Base-by-base conservation (phyloP, 2,888 invertebrate species). In the Sepioteuthis lessoniana region DNA sequence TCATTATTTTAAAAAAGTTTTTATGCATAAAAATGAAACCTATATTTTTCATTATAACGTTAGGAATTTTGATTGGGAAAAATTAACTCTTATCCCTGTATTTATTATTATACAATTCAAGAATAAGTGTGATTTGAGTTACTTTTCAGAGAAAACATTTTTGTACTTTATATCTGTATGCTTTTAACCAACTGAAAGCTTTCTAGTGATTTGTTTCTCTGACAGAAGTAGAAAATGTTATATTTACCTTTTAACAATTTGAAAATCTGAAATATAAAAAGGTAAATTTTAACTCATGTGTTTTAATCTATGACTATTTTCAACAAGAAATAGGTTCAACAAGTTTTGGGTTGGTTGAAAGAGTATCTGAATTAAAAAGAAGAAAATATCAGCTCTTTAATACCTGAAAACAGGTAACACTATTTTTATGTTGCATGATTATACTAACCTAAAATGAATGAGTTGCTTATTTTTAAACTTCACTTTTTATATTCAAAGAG, bases 321-420 rank as follows among this genome's bases (percentile, higher is more conserved):
- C n/a, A 76, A 76, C 76, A 76, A 76, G 76, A 76, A 76, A 76
- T 76, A 76, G n/a, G n/a, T n/a, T n/a, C n/a, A 76, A 76, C 76
- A 76, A 76, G 76, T 76, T 76, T 76, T 76, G 76, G 76, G 76
- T 76, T 76, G n/a, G 76, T 60, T 60, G 60, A 60, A 60, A 60
- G 60, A 28, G 28, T 60, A 60, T 25, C 28, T 60, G 60, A n/a
- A 76, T n/a, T 76, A 76, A 76, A 76, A 76, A 76, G n/a, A 76
- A 76, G 76, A 76, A 76, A 76, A 76, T 76, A 76, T 76, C 76
- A 10, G 13, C 76, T 76, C n/a, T 76, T 76, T 76, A 76, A 76
- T 76, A 76, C 76, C 76, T 76, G 76, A 76, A 76, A 76, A 76
- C 76, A 76, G 76, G 76, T 76, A 76, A 76, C n/a, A n/a, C n/a